These are phyloP conservation scores for Hyperoodon ampullatus DNA, from an alignment of 2,113 vertebrate species.

Conservation along the genomic window DNA sequence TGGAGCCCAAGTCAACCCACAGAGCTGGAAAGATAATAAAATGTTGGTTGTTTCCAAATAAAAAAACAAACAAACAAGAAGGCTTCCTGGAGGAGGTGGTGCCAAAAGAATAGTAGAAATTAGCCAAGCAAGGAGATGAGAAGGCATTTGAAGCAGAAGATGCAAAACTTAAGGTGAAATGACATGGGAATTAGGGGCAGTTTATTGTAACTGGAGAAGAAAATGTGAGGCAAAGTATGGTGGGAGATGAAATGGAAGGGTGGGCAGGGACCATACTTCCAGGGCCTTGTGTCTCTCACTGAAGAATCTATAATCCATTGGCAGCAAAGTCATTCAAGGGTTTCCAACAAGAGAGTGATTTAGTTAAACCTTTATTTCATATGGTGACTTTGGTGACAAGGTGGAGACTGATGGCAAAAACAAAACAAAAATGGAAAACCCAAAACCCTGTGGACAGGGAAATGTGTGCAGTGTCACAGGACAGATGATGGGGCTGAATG, in stretches of 20 bases:
- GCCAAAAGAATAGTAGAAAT: background rate
- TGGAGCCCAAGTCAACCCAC: background rate
- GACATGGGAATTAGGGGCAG: background rate
- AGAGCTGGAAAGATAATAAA: background rate
- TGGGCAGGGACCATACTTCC: accelerated
- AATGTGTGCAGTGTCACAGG: background rate
- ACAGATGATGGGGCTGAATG: background rate
- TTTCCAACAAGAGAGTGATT: background rate
- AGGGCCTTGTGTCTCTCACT: background rate
- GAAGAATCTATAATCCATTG: background rate
- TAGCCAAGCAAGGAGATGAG: background rate
- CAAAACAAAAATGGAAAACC: no score
- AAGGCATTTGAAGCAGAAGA: background rate
- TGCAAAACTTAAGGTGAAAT: background rate
- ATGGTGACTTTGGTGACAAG: background rate
- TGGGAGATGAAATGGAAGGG: background rate
- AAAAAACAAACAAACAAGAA: background rate
- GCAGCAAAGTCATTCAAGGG: background rate
- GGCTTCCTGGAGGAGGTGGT: background rate
- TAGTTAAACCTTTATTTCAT: background rate
- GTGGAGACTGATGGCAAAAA: background rate
- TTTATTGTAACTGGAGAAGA: background rate
- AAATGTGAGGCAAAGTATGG: background rate
- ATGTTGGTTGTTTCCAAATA: background rate
- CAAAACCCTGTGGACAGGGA: background rate